Conservation (phyloP, 2,113 vertebrate species). For the Ellobius talpinus region DNA sequence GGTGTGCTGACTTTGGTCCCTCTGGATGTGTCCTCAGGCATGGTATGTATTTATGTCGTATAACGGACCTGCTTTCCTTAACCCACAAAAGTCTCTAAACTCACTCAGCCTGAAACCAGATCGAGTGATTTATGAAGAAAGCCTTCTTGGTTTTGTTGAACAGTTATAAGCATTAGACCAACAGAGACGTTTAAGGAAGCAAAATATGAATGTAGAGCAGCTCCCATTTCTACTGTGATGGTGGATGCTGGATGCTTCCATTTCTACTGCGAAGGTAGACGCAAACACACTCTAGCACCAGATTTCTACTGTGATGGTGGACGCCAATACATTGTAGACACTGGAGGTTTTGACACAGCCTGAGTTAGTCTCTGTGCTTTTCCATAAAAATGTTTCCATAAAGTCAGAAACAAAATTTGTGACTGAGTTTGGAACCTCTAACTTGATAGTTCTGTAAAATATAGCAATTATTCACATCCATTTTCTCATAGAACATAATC, state of each 20-base stretch:
- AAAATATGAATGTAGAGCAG: not conserved
- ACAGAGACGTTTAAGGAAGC: constrained; percentile 3
- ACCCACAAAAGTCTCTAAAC: not conserved
- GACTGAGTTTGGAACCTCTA: constrained; percentile 32
- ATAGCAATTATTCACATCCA: not conserved
- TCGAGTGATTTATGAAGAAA: not conserved
- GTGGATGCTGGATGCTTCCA: not conserved
- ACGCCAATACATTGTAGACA: not conserved
- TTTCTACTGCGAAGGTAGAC: not conserved
- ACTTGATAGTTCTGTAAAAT: constrained; percentile 44
- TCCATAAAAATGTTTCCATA: constrained; percentile 8
- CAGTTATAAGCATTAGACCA: not conserved
- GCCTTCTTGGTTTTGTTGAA: constrained; percentile 11
- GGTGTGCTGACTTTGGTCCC: not conserved
- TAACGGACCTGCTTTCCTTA: not conserved
- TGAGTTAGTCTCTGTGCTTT: not conserved
- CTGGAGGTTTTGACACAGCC: not conserved
- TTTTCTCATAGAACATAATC: constrained; percentile 30
- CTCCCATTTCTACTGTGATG: constrained; percentile 3
- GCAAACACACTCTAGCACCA: not conserved
- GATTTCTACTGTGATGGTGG: not conserved
- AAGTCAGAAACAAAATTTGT: constrained; percentile 55
- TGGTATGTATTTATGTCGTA: not conserved
- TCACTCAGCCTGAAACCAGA: constrained; percentile 22
- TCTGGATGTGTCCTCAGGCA: not conserved